Percentiles rank a stretch among this genome's conserved stretches.
Conservation (phyloP, 1,140 invertebrate genomes). For the Zaprionus vittiger region DNA sequence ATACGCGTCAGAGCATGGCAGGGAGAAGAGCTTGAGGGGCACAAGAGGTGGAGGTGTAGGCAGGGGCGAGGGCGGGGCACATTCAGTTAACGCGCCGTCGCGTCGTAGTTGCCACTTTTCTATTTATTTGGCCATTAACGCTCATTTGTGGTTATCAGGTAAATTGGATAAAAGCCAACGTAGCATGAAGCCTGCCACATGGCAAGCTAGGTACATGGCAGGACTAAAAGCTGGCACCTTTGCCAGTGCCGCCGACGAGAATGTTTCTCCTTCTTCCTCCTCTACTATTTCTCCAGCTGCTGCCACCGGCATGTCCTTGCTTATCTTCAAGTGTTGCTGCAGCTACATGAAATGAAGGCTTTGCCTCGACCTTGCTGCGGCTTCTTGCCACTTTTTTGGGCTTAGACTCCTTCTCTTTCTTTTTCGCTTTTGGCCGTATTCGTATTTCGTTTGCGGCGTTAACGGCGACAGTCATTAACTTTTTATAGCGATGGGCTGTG, state of each 20-base stretch:
- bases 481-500: constrained; percentile 54
- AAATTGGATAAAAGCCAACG: constrained; percentile 83
- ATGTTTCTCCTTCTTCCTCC: background rate
- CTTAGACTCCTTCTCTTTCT: constrained; percentile 19
- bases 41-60: constrained; percentile 20
- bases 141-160: constrained; percentile 82
- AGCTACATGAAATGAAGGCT: constrained; percentile 72
- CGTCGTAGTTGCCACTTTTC: constrained; percentile 80
- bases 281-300: background rate
- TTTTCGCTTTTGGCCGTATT: constrained; percentile 28
- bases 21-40: constrained; percentile 34
- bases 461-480: constrained; percentile 72
- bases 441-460: constrained; percentile 47
- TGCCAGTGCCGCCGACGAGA: no score
- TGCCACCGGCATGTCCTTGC: constrained; percentile 47
- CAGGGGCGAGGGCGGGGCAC: constrained; percentile 5
- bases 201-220: constrained; percentile 20
- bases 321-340: constrained; percentile 77
- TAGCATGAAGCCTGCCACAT: constrained; percentile 72
- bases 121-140: constrained; percentile 82
- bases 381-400: constrained; percentile 2
- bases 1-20: constrained; percentile 46
- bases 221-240: background rate
- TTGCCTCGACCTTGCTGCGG: constrained; percentile 27
- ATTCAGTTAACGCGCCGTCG: constrained; percentile 74